Evolutionary conservation across 2,888 invertebrate species (phyloP).

Genomic region (Leucoma salicis): DNA sequence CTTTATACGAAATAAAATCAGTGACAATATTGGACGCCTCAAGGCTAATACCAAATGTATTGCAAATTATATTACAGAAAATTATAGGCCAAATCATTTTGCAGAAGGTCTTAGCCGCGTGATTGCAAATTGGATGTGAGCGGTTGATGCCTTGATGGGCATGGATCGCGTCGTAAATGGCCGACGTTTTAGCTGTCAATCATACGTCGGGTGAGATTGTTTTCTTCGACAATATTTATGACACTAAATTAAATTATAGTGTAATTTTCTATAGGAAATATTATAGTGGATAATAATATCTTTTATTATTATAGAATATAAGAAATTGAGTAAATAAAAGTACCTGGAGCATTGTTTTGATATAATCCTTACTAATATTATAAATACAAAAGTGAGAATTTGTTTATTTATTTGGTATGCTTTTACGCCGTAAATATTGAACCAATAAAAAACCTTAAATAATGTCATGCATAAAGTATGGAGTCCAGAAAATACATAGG

Average conservation of each 20-base stretch:
- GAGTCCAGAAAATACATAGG: no score
- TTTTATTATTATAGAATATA: no score
- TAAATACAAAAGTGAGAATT: no score
- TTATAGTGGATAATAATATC: no score
- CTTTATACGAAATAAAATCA: slow-evolving; percentile 48
- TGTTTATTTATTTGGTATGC: no score
- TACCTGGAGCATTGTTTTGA: no score
- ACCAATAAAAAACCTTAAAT: no score
- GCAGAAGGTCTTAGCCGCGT: slow-evolving; percentile 1
- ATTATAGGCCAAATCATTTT: slow-evolving; percentile 17
- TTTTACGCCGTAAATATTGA: no score
- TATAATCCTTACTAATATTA: no score
- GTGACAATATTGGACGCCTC: slow-evolving; percentile 28
- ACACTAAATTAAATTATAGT: background rate
- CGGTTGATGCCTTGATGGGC: slow-evolving; percentile 3
- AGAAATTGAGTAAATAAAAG: no score
- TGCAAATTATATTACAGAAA: slow-evolving; percentile 8
- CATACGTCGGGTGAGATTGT: slow-evolving; percentile 13
- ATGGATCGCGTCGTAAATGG: slow-evolving; percentile 17
- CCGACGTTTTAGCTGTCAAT: slow-evolving; percentile 32
- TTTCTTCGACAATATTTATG: slow-evolving; percentile 1
- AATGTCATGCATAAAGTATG: no score
- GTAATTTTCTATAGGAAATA: background rate
- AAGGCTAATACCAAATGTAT: slow-evolving; percentile 5
- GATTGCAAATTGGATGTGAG: slow-evolving; percentile 8